Evolutionary conservation across 2,888 invertebrate genomes (phyloP), one percentile per base, ranked within the genome.

Genomic region (Hylaea fasciaria): DNA sequence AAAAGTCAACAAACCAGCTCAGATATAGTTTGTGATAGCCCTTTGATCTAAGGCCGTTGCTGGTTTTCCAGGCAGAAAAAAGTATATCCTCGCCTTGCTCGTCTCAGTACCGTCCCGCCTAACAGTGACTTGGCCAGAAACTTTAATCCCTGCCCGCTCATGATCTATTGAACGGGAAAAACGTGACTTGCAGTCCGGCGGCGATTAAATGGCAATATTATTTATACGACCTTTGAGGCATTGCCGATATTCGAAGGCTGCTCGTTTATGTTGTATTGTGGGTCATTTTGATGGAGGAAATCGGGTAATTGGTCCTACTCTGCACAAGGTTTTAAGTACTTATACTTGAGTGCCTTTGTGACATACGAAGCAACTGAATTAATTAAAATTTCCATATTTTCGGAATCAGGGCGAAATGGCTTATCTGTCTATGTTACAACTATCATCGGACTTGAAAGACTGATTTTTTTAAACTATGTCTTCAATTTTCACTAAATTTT

Each of bases 71-170:
- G 22, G 3, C 5, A 22, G 2, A 3, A 22, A 3, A 22, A 22
- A 22, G 22, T 22, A 8, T 37, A 12, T 37, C 45, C 7, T 45
- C n/a, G 45, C 45, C 14, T 10, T 3, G 29, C 11, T 10, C 32
- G 9, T 10, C 29, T 13, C 8, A 22, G 17, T 11, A 16, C 10
- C 32, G 10, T 0, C 9, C 17, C 10, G 4, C 46, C 50, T 29
- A 35, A 47, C 39, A 59, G 54, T 72, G 72, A 72, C 66, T 70
- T 48, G 22, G 58, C 68, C 51, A 13, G 52, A 71, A 72, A 70
- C 65, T 72, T 70, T 65, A 69, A 70, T 72, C 65, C 64, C 62
- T 56, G 59, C 61, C 49, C 56, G 43, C 62, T 64, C 67, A 64
- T 61, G 70, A 71, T 71, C 68, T 64, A 65, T 65, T 67, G 62